Evolutionary conservation across 2,797 vertebrate genomes (phyloP).

Genomic region (Syngnathus acus): DNA sequence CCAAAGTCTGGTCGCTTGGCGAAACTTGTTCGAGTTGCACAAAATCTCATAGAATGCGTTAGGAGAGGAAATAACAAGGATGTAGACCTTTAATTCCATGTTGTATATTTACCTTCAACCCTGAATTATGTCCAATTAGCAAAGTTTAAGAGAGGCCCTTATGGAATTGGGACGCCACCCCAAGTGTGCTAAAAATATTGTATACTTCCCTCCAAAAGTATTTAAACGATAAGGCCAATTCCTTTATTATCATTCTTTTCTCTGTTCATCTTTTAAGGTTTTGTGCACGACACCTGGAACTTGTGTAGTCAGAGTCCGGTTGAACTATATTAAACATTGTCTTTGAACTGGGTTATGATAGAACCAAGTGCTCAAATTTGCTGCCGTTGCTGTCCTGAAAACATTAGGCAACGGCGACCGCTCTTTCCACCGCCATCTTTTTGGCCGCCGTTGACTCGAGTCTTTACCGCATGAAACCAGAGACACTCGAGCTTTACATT

Average conservation of each 20-base stretch:
- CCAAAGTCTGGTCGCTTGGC: not conserved
- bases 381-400: not conserved
- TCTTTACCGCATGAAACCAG: constrained; percentile 50
- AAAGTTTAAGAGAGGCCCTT: not conserved
- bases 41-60: not conserved
- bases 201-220: not conserved
- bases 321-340: not conserved
- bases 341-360: not conserved
- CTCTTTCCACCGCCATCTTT: constrained; percentile 33
- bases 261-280: not conserved
- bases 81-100: not conserved
- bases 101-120: not conserved
- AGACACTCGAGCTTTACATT: constrained; percentile 54
- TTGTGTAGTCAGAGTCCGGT: not conserved
- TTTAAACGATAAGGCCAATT: too few species aligned
- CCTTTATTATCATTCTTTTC: too few species aligned
- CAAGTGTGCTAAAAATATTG: not conserved
- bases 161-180: not conserved
- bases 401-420: not conserved
- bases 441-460: constrained; percentile 40
- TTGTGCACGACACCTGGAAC: not conserved
- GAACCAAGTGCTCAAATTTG: not conserved
- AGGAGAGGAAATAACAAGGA: not conserved
- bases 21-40: not conserved
- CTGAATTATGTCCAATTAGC: constrained; percentile 3